These are phyloP conservation scores for Synanthedon myopaeformis DNA, from an alignment of 2,888 invertebrate genomes.

Conservation along the genomic window DNA sequence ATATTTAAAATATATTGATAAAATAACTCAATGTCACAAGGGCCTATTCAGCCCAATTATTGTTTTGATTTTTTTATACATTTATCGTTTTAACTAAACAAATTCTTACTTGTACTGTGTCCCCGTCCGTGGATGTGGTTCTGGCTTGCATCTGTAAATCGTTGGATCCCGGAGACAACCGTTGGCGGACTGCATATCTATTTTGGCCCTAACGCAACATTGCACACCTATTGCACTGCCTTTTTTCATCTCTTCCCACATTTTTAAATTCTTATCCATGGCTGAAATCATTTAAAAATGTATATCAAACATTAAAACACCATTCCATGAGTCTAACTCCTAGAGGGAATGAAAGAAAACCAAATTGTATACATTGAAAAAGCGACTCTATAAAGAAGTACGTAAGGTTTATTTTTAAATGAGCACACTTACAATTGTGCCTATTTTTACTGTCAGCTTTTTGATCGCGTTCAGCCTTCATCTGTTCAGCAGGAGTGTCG, in stretches of 20 bases:
- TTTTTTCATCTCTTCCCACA: conserved; percentile 96
- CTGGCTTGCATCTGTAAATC: conserved; percentile 97
- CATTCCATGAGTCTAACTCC: neutral
- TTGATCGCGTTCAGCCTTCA: conserved; percentile 96
- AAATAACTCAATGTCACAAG: neutral
- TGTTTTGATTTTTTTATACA: too few species aligned
- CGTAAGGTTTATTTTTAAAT: too few species aligned
- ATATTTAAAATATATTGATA: neutral
- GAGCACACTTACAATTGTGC: conserved; percentile 77
- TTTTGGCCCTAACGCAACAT: conserved; percentile 96
- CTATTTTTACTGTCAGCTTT: conserved; percentile 86
- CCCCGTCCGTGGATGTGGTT: conserved; percentile 93
- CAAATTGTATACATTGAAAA: too few species aligned
- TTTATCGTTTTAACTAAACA: too few species aligned
- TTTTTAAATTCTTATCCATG: conserved; percentile 82
- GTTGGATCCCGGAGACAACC: conserved; percentile 99
- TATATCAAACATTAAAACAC: neutral
- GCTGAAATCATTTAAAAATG: conserved; percentile 55
- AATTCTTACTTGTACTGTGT: conserved; percentile 88
- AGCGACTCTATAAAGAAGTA: too few species aligned
- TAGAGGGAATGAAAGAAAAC: neutral
- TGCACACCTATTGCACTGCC: conserved; percentile 84
- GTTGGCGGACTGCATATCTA: conserved; percentile 95
- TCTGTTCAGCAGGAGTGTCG: conserved; percentile 92
- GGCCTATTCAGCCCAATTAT: too few species aligned